These are phyloP conservation scores for Corythaeola cristata DNA, from an alignment of 2,113 vertebrate genomes.

Conservation along the genomic window DNA sequence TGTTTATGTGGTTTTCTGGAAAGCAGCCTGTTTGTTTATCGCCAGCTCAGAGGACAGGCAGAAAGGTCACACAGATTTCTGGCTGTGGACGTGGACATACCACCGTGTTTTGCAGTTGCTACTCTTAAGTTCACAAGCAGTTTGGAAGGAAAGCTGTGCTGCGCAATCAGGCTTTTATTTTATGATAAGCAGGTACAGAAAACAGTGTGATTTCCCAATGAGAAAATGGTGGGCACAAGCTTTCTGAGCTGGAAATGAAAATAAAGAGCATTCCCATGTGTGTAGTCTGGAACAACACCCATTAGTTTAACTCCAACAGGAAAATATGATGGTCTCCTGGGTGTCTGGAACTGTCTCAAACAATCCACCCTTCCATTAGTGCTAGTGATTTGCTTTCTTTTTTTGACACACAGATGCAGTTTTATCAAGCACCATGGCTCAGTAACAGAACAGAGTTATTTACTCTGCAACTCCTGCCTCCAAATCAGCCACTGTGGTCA, in stretches of 20 bases:
- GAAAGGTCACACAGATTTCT: not conserved
- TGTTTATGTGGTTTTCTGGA: not conserved
- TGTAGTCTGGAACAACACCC: not conserved
- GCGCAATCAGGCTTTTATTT: not conserved
- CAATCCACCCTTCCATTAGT: not conserved
- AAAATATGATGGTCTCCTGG: not conserved
- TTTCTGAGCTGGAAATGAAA: conserved; percentile 30
- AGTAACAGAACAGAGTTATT: not conserved
- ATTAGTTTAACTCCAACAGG: not conserved
- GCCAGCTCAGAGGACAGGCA: not conserved
- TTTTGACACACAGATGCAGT: not conserved
- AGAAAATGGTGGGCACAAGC: not conserved
- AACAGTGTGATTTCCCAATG: not conserved
- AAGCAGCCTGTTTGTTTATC: not conserved
- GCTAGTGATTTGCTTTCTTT: not conserved
- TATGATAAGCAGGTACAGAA: not conserved
- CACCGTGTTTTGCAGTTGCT: not conserved
- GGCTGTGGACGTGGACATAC: not conserved
- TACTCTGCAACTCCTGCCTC: not conserved
- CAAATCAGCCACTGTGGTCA: not conserved
- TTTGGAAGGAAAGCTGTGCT: not conserved
- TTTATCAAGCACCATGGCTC: not conserved
- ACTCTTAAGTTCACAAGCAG: not conserved
- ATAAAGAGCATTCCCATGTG: not conserved
- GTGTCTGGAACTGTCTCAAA: not conserved